These are phyloP conservation scores for Clarias platycephalus DNA, from an alignment of 2,797 vertebrate genomes.

Conservation along the genomic window DNA sequence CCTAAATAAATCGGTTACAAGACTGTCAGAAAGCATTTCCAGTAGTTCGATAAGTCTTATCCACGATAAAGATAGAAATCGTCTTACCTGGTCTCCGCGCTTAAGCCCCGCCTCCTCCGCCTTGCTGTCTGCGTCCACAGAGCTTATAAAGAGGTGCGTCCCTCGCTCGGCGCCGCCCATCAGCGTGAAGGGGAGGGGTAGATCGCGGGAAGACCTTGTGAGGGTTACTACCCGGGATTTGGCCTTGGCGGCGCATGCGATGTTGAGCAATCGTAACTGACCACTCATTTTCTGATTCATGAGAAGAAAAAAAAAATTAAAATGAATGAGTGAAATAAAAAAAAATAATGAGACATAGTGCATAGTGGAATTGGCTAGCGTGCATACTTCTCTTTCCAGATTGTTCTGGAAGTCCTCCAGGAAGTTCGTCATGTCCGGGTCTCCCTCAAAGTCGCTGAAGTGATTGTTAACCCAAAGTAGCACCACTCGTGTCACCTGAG, in stretches of 20 bases:
- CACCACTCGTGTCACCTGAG: slow-evolving; percentile 86
- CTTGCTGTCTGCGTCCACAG: slow-evolving; percentile 91
- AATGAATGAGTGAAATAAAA: neutral
- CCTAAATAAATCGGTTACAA: slow-evolving; percentile 67
- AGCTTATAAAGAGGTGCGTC: slow-evolving; percentile 93
- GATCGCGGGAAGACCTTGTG: slow-evolving; percentile 90
- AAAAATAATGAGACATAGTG: neutral
- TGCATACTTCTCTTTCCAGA: slow-evolving; percentile 83
- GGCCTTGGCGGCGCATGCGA: slow-evolving; percentile 97
- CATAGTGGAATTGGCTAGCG: neutral
- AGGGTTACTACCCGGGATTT: slow-evolving; percentile 91
- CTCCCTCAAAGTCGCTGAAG: slow-evolving; percentile 89
- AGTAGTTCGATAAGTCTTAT: too few species aligned
- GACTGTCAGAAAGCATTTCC: neutral
- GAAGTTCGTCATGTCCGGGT: slow-evolving; percentile 84
- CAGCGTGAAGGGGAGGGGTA: slow-evolving; percentile 89
- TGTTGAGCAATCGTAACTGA: slow-evolving; percentile 95
- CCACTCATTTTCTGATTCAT: slow-evolving; percentile 92
- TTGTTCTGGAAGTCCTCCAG: slow-evolving; percentile 88
- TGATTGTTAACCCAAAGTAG: slow-evolving; percentile 90
- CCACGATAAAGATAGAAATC: neutral
- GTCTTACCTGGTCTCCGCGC: slow-evolving; percentile 90
- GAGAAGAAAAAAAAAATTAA: neutral
- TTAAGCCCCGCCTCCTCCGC: slow-evolving; percentile 95
- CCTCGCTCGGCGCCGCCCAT: slow-evolving; percentile 95